Conservation (phyloP, 2,888 invertebrate genomes). For the Creontiades dilutus region DNA sequence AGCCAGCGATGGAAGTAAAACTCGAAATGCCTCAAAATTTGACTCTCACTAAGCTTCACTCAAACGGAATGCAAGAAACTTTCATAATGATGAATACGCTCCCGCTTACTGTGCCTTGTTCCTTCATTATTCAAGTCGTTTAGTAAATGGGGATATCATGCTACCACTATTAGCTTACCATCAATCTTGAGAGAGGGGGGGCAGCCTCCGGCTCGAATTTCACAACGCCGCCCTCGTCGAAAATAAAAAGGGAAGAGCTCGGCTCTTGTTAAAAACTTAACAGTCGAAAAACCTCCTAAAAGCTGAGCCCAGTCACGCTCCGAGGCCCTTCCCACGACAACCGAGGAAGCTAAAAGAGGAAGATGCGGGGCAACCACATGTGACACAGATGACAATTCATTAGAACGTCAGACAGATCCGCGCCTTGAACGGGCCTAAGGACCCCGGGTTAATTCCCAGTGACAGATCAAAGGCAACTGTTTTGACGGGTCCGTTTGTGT, state of each 20-base stretch:
- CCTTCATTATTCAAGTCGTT: background rate
- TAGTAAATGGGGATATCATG: constrained; percentile 5
- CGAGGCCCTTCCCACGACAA: background rate
- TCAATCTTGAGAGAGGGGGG: background rate
- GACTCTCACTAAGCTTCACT: too few species aligned
- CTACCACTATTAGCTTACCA: background rate
- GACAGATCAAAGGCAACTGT: constrained; percentile 29
- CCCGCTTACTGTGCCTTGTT: background rate
- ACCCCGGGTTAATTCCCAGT: constrained; percentile 1
- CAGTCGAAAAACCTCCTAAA: background rate
- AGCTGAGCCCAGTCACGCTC: background rate
- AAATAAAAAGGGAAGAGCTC: background rate
- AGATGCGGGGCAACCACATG: constrained; percentile 16
- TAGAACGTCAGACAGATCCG: constrained; percentile 16
- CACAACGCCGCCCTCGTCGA: background rate
- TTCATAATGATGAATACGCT: background rate
- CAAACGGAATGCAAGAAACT: too few species aligned
- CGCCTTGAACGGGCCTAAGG: constrained; percentile 1
- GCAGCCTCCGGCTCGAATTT: background rate
- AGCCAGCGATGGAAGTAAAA: too few species aligned
- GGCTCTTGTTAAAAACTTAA: background rate
- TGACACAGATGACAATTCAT: constrained; percentile 34
- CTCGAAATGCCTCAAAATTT: too few species aligned
- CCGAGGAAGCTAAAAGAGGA: constrained; percentile 25
- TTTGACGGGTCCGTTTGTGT: background rate